phyloP scores from a whole-genome alignment of 2,888 invertebrate species.

The Apoderus coryli region DNA sequence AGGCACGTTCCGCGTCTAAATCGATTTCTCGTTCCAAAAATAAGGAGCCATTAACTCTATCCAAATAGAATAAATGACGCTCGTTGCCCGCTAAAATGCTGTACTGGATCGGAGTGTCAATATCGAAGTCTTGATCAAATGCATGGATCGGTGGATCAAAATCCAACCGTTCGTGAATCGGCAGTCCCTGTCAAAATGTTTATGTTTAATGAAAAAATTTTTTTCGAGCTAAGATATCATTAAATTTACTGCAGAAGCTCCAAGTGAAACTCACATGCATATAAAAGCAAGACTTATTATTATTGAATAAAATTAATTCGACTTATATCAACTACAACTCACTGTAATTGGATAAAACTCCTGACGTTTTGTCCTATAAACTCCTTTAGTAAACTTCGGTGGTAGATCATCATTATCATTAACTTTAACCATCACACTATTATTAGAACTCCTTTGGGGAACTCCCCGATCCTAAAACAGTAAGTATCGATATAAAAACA shows the following conservation, averaged over 20 bases:
- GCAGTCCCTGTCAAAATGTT: slow-evolving; percentile 61
- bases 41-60: slow-evolving; percentile 57
- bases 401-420: slow-evolving; percentile 65
- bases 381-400: slow-evolving; percentile 67
- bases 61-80: slow-evolving; percentile 56
- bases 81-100: slow-evolving; percentile 68
- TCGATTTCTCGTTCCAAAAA: slow-evolving; percentile 71
- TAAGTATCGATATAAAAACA: background rate
- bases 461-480: slow-evolving; percentile 61
- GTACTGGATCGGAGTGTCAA: slow-evolving; percentile 60
- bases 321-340: slow-evolving; percentile 26
- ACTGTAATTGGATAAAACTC: slow-evolving; percentile 72
- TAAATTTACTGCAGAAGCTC: no score
- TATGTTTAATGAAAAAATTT: no score
- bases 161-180: slow-evolving; percentile 52
- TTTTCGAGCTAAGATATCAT: background rate
- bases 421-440: slow-evolving; percentile 55
- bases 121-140: slow-evolving; percentile 62
- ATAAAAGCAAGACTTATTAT: no score
- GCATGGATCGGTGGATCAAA: slow-evolving; percentile 63
- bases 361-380: slow-evolving; percentile 65
- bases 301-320: no score
- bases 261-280: no score
- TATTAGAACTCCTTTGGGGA: slow-evolving; percentile 57
- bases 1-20: slow-evolving; percentile 52